These are phyloP conservation scores for Chrysogorgia sp. DNA, from an alignment of 92 coral and sea anemone species.

Conservation along the genomic window DNA sequence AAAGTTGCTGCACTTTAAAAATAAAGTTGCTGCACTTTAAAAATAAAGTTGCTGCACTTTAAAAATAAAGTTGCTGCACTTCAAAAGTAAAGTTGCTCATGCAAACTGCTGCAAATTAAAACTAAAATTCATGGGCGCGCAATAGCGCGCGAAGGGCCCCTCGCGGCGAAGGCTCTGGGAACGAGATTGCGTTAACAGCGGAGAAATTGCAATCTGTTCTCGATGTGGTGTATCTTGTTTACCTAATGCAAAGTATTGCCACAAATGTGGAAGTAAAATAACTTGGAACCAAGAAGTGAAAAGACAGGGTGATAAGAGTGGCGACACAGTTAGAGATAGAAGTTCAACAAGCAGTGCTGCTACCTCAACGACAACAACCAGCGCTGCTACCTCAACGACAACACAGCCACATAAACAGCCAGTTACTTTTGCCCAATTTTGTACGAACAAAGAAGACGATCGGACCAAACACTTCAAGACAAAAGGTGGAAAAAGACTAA, in stretches of 20 bases:
- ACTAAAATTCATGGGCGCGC: conserved; percentile 8
- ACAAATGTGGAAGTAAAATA: conserved; percentile 46
- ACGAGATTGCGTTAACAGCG: not conserved
- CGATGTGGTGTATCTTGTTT: conserved; percentile 44
- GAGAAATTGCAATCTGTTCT: conserved; percentile 31
- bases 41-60: not conserved
- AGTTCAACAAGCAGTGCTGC: conserved; percentile 21
- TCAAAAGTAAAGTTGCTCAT: not conserved
- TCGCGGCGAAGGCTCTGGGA: not conserved
- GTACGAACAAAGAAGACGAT: conserved; percentile 58
- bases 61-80: not conserved
- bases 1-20: not conserved
- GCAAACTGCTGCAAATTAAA: conserved; percentile 1
- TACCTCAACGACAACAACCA: conserved; percentile 36
- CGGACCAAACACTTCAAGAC: conserved; percentile 35
- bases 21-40: not conserved
- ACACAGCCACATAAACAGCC: conserved; percentile 4
- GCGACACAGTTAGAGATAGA: not conserved
- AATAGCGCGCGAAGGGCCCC: not conserved
- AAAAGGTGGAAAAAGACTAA: conserved; percentile 17
- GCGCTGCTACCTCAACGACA: conserved; percentile 32
- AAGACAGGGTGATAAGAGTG: not conserved
- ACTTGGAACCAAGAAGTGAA: not conserved
- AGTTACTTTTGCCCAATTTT: conserved; percentile 51
- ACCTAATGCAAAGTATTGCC: conserved; percentile 33